A percentile compares a stretch with the other conserved stretches of the same genome.
Conservation (phyloP, 2,888 invertebrate species). For the Dryocosmus kuriphilus region DNA sequence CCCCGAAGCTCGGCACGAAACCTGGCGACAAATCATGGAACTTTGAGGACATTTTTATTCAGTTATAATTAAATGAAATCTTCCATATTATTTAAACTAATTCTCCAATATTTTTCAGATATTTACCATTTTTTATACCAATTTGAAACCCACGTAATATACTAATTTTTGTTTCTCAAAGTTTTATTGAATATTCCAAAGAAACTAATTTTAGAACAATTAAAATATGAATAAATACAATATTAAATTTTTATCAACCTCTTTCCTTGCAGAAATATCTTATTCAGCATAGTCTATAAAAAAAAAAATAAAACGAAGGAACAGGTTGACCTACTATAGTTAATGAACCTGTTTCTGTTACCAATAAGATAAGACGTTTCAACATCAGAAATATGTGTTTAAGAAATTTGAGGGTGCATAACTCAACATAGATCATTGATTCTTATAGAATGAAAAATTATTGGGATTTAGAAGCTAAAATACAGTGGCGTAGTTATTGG, state of each 20-base stretch:
- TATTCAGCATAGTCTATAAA: neutral
- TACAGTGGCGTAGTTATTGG: neutral
- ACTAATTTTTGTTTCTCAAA: no score
- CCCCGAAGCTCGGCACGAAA: conserved; percentile 12
- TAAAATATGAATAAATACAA: no score
- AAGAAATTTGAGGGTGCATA: neutral
- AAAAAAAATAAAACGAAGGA: conserved; percentile 15
- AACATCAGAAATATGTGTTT: conserved; percentile 17
- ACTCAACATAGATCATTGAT: conserved; percentile 13
- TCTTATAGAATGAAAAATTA: neutral
- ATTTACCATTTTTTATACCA: no score
- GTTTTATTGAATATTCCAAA: no score
- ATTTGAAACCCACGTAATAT: no score
- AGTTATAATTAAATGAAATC: neutral
- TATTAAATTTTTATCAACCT: neutral
- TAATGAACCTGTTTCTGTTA: conserved; percentile 31
- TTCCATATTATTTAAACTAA: neutral
- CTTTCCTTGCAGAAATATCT: neutral
- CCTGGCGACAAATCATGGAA: conserved; percentile 27
- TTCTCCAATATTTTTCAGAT: no score
- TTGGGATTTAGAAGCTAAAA: neutral
- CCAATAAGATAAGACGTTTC: conserved; percentile 9
- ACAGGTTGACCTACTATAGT: conserved; percentile 20
- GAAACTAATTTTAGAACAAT: no score
- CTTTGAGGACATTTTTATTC: neutral